Conservation (phyloP, 2,113 vertebrate species). For the Chinchilla lanigera region DNA sequence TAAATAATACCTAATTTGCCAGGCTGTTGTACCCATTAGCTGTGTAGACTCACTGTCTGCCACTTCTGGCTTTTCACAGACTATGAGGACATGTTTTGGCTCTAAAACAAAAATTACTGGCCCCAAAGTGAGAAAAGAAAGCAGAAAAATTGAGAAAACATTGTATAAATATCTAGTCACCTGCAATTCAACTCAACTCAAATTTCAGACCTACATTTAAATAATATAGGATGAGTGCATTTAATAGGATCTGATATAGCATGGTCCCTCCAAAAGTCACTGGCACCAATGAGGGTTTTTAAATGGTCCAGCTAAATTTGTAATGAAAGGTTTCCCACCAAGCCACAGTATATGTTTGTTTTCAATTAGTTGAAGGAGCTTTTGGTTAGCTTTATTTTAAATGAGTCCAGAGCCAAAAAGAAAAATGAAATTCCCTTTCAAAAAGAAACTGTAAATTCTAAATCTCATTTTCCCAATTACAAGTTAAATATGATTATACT, state of each 20-base stretch:
- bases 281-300: background rate
- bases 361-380: background rate
- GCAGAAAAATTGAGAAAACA: background rate
- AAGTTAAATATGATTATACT: constrained; percentile 51
- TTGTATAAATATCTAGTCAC: background rate
- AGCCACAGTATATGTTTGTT: background rate
- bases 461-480: constrained; percentile 57
- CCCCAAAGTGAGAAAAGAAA: constrained; percentile 43
- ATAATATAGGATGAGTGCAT: background rate
- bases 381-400: constrained; percentile 56
- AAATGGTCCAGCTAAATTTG: constrained; percentile 47
- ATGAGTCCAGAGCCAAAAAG: background rate
- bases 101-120: background rate
- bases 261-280: background rate
- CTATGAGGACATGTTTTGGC: background rate
- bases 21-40: background rate
- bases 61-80: background rate
- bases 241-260: constrained; percentile 26
- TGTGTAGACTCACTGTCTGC: background rate
- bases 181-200: background rate
- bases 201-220: constrained; percentile 23
- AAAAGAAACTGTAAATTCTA: constrained; percentile 48
- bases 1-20: background rate
- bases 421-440: constrained; percentile 60
- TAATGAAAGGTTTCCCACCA: constrained; percentile 63